phyloP scores from a whole-genome alignment of 2,888 invertebrate genomes.

The Conops quadrifasciatus region DNA sequence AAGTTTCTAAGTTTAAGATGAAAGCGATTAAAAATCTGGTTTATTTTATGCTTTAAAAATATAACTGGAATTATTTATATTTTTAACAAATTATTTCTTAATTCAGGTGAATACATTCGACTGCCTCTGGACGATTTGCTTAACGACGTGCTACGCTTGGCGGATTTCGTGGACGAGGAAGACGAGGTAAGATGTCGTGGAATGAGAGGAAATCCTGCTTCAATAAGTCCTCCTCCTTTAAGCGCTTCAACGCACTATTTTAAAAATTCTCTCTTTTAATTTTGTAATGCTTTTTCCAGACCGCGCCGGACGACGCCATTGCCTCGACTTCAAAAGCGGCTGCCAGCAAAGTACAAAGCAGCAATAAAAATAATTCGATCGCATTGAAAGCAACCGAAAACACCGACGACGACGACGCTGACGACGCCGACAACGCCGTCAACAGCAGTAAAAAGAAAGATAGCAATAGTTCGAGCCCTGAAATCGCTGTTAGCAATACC shows the following conservation, averaged over 20 bases:
- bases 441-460: slow-evolving; percentile 27
- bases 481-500: slow-evolving; percentile 7
- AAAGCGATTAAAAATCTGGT: no score
- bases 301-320: slow-evolving; percentile 50
- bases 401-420: slow-evolving; percentile 37
- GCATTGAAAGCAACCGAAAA: slow-evolving; percentile 51
- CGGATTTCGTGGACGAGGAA: slow-evolving; percentile 51
- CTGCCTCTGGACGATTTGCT: slow-evolving; percentile 63
- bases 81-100: slow-evolving; percentile 25
- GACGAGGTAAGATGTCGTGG: slow-evolving; percentile 56
- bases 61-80: no score
- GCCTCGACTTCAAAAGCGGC: slow-evolving; percentile 60
- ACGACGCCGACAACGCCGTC: slow-evolving; percentile 36
- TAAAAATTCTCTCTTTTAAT: not conserved
- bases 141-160: slow-evolving; percentile 63
- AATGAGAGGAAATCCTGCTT: not conserved
- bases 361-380: slow-evolving; percentile 36
- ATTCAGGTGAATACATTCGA: slow-evolving; percentile 63
- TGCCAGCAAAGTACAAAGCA: slow-evolving; percentile 45
- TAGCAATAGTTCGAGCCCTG: slow-evolving; percentile 19
- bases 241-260: not conserved
- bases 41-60: no score
- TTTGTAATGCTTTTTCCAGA: slow-evolving; percentile 10
- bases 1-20: no score
- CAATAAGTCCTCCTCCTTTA: not conserved